Base-by-base conservation (phyloP, 2,888 invertebrate genomes). In the Athalia cordata region DNA sequence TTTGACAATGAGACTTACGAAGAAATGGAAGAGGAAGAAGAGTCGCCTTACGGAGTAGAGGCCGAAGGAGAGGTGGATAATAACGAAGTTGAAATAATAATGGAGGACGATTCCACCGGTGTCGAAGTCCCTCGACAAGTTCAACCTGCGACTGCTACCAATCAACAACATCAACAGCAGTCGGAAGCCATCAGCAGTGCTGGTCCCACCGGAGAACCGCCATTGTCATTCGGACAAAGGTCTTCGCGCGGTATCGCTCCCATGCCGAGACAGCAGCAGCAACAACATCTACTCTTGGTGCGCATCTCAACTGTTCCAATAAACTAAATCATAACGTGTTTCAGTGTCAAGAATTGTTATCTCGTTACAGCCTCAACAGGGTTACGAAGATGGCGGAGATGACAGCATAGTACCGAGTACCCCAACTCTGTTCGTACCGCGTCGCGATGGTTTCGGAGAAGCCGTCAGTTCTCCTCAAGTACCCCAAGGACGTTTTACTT, bases 401-500 rank as follows among this genome's bases (percentile, higher is more conserved):
- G 95, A 95, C 82, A 92, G 96, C 84, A 97, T 97, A 83, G 97
- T 98, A 52, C 97, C 98, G 13, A 96, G 97, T 79, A 97, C 97
- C 9, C 97, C 98, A 15, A 96, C 97, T 4, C 91, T 97, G 47
- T 96, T 95, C 87, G 95, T 96, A 65, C 96, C 97, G 4, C 91
- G 96, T 79, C 92, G 97, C 80, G 97, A 97, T 89, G 97, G 96
- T 77, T 97, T 97, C 91, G 96, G 97, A 59, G 97, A 97, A 89
- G 97, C 97, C 65, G 96, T 98, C 57, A 97, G 97, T 88, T 98
- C 98, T 0, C 98, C 98, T 5, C 94, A 95, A 91, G 94, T 95
- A 49, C 93, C 93, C 4, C 91, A 91, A 84, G 92, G 93, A 0
- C 91, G 94, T 82, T 95, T 95, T 85, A 93, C 93, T 15, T 94